Evolutionary conservation across 1,140 invertebrate species (phyloP), one percentile per base, ranked within the genome.

Genomic region (Drosophila parabipectinata): DNA sequence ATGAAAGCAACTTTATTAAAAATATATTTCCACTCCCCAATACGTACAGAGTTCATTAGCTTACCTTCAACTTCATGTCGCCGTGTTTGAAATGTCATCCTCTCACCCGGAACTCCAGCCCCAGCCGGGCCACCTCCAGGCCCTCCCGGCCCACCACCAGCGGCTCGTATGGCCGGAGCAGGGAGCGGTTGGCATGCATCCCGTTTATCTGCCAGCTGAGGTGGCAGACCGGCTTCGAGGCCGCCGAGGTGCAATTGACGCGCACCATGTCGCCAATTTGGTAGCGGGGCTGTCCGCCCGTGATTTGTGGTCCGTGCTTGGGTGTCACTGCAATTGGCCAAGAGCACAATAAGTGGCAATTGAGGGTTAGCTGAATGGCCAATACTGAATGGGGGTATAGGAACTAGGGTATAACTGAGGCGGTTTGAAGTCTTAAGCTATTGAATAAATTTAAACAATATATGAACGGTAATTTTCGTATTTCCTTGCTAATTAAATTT

Each of bases 151-250:
- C 90, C n/a, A 90, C 90, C 52, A 85, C 58, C 34, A 88, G 66
- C 7, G 88, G 89, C n/a, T 91, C 88, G 51, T 91, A 91, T 28
- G 79, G 83, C 0, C 77, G 90, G 15, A 93, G 73, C 7, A 93
- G 90, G 0, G 90, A 77, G 0, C 91, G 52, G 75, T 94, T 94
- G 84, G 96, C 96, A 84, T 95, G 95, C 85, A 97, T 95, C 47
- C 96, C 96, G 91, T 98, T 98, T 91, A 98, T 96, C 93, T 96
- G 97, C 97, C 97, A 98, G 32, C 94, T 94, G 48, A 98, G 94
- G 76, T 96, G 94, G 34, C 96, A 96, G 2, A 96, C 96, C 1
- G 97, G 97, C 81, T 97, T 95, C 3, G 96, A 97, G 66, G 94
- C 93, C 10, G 95, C 95, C 18, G 96, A 97, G 10, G 96, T 97